These are phyloP conservation scores for Rhingia rostrata DNA, from an alignment of 2,888 invertebrate genomes.

Conservation along the genomic window DNA sequence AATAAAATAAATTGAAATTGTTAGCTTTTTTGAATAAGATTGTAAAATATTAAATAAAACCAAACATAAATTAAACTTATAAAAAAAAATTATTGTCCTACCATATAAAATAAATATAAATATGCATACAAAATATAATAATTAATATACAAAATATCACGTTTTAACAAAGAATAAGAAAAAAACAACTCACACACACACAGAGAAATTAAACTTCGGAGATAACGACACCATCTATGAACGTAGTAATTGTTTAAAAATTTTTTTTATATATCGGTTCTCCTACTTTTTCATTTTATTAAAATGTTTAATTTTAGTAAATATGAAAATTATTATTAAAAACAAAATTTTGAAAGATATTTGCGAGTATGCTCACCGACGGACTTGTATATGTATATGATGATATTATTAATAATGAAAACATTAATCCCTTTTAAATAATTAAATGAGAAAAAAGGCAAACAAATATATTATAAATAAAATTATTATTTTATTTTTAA, in stretches of 20 bases:
- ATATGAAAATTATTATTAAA: constrained; percentile 28
- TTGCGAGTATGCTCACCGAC: constrained; percentile 73
- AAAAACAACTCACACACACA: constrained; percentile 52
- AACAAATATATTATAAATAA: constrained; percentile 51
- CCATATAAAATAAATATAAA: constrained; percentile 65
- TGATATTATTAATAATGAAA: constrained; percentile 70
- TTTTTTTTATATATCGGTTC: constrained; percentile 8
- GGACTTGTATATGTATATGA: constrained; percentile 71
- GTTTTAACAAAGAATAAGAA: constrained; percentile 52
- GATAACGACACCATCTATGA: constrained; percentile 67
- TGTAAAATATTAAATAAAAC: constrained; percentile 69
- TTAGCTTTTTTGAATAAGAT: constrained; percentile 75
- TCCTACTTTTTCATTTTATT: constrained; percentile 17
- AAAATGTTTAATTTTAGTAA: constrained; percentile 32
- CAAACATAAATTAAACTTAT: constrained; percentile 69
- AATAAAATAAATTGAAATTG: constrained; percentile 71
- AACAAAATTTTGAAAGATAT: constrained; percentile 44
- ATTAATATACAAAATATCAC: constrained; percentile 69
- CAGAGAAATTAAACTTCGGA: constrained; percentile 49
- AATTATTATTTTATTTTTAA: constrained; percentile 49
- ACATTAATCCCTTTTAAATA: constrained; percentile 60
- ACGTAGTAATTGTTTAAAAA: constrained; percentile 71
- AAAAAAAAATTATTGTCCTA: constrained; percentile 71
- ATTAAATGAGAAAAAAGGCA: constrained; percentile 16
- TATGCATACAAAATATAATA: constrained; percentile 47